Conservation (phyloP, 1,140 invertebrate species). For the Carposina sasakii region DNA sequence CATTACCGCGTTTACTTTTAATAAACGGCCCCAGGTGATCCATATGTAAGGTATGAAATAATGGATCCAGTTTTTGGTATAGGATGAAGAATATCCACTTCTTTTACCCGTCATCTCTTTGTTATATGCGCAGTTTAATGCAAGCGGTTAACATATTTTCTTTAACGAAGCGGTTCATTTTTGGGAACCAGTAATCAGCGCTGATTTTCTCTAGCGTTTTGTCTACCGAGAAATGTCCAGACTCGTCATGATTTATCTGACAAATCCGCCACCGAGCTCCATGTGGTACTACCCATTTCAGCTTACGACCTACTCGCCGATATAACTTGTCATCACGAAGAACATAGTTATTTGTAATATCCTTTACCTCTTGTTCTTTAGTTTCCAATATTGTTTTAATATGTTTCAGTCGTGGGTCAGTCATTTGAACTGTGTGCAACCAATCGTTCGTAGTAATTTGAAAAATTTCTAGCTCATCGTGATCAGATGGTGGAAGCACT, state of each 20-base stretch:
- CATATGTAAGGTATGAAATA: conserved; percentile 9
- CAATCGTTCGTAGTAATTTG: conserved; percentile 3
- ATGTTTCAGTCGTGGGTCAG: background rate
- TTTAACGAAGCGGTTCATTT: conserved; percentile 15
- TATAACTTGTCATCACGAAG: conserved; percentile 4
- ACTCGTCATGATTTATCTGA: conserved; percentile 22
- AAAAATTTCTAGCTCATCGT: conserved; percentile 1
- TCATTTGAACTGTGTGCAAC: conserved; percentile 8
- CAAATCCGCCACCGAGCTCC: conserved; percentile 19
- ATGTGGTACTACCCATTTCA: conserved; percentile 19
- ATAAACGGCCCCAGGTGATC: conserved; percentile 18
- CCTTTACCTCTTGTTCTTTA: conserved; percentile 2
- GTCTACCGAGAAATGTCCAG: conserved; percentile 19
- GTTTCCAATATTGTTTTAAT: background rate
- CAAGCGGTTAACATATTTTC: conserved; percentile 10
- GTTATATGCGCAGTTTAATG: conserved; percentile 10
- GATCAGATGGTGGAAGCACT: background rate
- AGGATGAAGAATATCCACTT: conserved; percentile 10
- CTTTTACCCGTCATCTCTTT: conserved; percentile 7
- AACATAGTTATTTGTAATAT: conserved; percentile 4
- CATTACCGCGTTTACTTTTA: conserved; percentile 29
- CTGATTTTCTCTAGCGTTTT: conserved; percentile 23
- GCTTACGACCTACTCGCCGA: background rate
- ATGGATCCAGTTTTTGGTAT: conserved; percentile 5
- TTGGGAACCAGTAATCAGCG: conserved; percentile 21